Evolutionary conservation across 2,113 vertebrate species (phyloP).

Genomic region (Alethe castanea): DNA sequence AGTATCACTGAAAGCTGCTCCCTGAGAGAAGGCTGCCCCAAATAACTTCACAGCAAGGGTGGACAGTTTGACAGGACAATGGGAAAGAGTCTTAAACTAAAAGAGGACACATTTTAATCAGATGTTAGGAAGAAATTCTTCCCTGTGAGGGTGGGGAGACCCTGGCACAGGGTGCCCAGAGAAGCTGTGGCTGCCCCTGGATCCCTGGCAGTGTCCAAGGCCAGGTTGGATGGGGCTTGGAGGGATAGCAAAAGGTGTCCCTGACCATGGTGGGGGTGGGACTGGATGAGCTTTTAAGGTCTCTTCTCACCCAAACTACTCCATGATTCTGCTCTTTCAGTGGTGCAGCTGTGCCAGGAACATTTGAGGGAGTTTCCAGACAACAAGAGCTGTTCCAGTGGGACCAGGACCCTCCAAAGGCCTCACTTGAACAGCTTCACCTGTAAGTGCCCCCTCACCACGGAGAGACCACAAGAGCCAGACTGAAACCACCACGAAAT

Average conservation of each 20-base stretch:
- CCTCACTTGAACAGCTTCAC: background rate
- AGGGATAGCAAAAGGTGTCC: fast-evolving
- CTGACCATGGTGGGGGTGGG: background rate
- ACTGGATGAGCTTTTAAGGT: background rate
- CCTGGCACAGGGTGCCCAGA: background rate
- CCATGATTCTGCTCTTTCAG: background rate
- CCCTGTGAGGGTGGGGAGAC: background rate
- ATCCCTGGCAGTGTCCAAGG: background rate
- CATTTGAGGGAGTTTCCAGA: background rate
- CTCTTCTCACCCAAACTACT: background rate
- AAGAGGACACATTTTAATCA: background rate
- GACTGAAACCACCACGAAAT: background rate
- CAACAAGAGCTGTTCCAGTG: background rate
- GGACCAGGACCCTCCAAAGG: background rate
- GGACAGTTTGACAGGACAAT: background rate
- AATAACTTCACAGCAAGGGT: background rate
- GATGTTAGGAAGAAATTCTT: background rate
- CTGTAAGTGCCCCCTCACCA: background rate
- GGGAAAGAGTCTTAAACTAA: background rate
- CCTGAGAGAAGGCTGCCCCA: background rate
- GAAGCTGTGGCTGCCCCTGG: background rate
- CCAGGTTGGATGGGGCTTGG: fast-evolving
- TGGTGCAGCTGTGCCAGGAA: background rate
- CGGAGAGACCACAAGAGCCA: background rate
- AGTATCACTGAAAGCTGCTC: background rate